Evolutionary conservation across 1,140 invertebrate species (phyloP), one percentile per base, ranked within the genome.

Genomic region (Tenebrio molitor): DNA sequence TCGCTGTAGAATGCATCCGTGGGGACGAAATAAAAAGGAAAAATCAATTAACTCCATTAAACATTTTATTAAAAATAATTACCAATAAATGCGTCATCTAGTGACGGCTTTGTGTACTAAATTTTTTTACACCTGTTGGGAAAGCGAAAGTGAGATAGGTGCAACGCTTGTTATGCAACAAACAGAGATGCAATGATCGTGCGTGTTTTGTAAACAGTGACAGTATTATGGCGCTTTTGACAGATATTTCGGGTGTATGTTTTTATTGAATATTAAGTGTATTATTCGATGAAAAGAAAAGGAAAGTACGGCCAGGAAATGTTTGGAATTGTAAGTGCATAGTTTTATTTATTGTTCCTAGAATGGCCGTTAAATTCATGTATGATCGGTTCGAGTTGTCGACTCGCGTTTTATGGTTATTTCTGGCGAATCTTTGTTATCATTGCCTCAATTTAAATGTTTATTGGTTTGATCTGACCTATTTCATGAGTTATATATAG

Each of bases 181-280:
- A 19, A 42, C 4, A 66, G 19, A 7, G 64, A 66, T 23, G 36
- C n/a, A 25, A 44, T 15, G 64, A 23, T 42, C 17, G 16, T 58
- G 0, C n/a, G 36, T 39, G 19, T 62, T 1, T 62, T 41, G 34
- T 39, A 14, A 66, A 39, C n/a, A 36, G n/a, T 14, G 19, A 42
- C 64, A 23, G 42, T 17, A 66, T 44, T 66, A 66, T 66, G 64
- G 64, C 64, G 64, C n/a, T 42, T 66, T 66, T 66, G 64, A 66
- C 64, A 66, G 64, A 66, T 14, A 44, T 66, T 66, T 66, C 64
- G 64, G 64, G 64, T 66, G 64, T 65, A 36, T 66, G 36, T 66
- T 66, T 66, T 66, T 66, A 44, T 44, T 21, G 64, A 42, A 66
- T 41, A 44, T 44, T 66, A 44, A 44, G 42, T 44, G 64, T 21